A percentile compares a stretch with the other conserved stretches of the same genome.
Evolutionary conservation across 2,888 invertebrate genomes (phyloP).

Genomic region (Agrochola litura): DNA sequence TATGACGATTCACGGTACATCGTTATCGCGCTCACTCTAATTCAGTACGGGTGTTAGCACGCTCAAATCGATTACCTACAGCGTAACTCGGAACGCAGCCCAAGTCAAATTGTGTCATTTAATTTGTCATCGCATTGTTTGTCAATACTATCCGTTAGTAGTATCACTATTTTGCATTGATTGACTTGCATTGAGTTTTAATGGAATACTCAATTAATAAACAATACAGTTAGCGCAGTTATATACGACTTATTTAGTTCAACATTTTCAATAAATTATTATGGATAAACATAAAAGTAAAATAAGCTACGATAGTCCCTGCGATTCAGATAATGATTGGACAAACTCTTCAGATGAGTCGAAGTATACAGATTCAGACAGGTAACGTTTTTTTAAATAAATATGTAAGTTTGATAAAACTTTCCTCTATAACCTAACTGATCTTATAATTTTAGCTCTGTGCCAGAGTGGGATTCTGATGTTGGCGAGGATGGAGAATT

Average conservation of each 20-base stretch:
- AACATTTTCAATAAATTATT: neutral
- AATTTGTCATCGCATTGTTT: no score
- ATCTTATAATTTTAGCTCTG: conserved; percentile 86
- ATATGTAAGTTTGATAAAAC: neutral
- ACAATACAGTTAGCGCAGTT: neutral
- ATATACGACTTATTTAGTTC: neutral
- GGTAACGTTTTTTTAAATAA: conserved; percentile 75
- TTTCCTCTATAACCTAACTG: neutral
- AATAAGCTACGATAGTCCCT: conserved; percentile 81
- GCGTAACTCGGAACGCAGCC: no score
- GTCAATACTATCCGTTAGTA: no score
- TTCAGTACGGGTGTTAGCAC: no score
- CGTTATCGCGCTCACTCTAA: no score
- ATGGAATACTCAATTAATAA: no score
- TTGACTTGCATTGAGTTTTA: no score
- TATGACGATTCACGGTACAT: no score
- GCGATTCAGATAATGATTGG: conserved; percentile 88
- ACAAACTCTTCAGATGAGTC: conserved; percentile 87
- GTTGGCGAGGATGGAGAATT: conserved; percentile 92
- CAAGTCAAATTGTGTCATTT: no score
- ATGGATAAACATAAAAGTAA: conserved; percentile 80
- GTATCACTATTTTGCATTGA: no score
- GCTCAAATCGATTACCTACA: no score
- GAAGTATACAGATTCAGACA: conserved; percentile 91
- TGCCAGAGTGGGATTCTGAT: conserved; percentile 93